Conservation (phyloP, 2,113 vertebrate genomes). For the Zosterops pallidus region DNA sequence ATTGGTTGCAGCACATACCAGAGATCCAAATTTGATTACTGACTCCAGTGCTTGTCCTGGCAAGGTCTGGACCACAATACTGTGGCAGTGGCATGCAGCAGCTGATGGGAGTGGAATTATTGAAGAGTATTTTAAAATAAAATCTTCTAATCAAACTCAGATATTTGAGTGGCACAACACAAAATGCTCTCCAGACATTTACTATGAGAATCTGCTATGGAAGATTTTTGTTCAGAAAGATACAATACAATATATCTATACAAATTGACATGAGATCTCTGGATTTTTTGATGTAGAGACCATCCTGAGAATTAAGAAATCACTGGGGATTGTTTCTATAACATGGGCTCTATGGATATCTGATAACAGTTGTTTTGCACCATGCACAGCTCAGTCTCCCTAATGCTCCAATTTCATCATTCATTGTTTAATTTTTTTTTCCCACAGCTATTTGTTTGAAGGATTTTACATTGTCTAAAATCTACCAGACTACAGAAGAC, state of each 20-base stretch:
- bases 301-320: not conserved
- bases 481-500: not conserved
- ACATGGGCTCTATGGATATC: not conserved
- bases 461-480: not conserved
- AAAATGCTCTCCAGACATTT: not conserved
- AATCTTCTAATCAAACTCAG: not conserved
- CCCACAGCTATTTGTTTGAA: not conserved
- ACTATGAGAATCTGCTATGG: not conserved
- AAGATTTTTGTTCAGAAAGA: not conserved
- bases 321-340: not conserved
- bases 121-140: not conserved
- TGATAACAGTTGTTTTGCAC: not conserved
- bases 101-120: not conserved
- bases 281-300: not conserved
- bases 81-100: not conserved
- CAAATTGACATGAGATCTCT: not conserved
- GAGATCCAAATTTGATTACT: slow-evolving; percentile 1
- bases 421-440: not conserved
- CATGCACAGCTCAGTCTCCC: not conserved
- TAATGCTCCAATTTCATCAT: not conserved
- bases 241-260: not conserved
- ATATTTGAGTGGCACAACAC: not conserved
- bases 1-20: not conserved
- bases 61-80: not conserved
- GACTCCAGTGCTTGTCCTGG: not conserved